phyloP scores from a whole-genome alignment of 1,140 invertebrate genomes.

The Saxidomus purpurata region DNA sequence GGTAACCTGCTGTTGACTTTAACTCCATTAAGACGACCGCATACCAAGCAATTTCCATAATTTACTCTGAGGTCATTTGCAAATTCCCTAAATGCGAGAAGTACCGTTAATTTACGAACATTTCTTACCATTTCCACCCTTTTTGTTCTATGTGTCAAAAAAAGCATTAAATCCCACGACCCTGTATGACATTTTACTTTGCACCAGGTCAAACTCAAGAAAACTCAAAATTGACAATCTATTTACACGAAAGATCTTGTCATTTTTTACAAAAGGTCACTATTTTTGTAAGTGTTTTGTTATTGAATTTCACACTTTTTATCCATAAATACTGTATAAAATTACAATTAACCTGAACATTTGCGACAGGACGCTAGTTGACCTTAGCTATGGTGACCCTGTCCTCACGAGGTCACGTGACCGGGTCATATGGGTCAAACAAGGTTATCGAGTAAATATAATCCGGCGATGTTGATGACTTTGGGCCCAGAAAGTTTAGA shows the following conservation, averaged over 20 bases:
- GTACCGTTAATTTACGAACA: background rate
- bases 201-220: background rate
- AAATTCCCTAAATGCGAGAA: background rate
- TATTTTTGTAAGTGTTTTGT: slow-evolving; percentile 30
- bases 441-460: slow-evolving; percentile 36
- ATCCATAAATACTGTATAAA: slow-evolving; percentile 43
- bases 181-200: slow-evolving; percentile 41
- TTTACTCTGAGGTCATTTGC: too few relatives aligned
- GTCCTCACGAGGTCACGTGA: slow-evolving; percentile 31
- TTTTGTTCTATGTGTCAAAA: background rate
- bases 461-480: slow-evolving; percentile 10
- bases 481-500: background rate
- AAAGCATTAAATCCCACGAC: slow-evolving; percentile 13
- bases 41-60: too few relatives aligned
- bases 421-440: slow-evolving; percentile 28
- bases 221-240: background rate
- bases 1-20: too few relatives aligned
- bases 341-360: slow-evolving; percentile 46
- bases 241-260: background rate
- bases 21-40: too few relatives aligned
- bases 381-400: slow-evolving; percentile 46
- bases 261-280: background rate
- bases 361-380: slow-evolving; percentile 20
- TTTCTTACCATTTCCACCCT: slow-evolving; percentile 6
- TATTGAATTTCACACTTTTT: slow-evolving; percentile 43